Percentiles rank a stretch among this genome's conserved stretches.
Evolutionary conservation across 2,113 vertebrate species (phyloP).

Genomic region (Nematolebias whitei): DNA sequence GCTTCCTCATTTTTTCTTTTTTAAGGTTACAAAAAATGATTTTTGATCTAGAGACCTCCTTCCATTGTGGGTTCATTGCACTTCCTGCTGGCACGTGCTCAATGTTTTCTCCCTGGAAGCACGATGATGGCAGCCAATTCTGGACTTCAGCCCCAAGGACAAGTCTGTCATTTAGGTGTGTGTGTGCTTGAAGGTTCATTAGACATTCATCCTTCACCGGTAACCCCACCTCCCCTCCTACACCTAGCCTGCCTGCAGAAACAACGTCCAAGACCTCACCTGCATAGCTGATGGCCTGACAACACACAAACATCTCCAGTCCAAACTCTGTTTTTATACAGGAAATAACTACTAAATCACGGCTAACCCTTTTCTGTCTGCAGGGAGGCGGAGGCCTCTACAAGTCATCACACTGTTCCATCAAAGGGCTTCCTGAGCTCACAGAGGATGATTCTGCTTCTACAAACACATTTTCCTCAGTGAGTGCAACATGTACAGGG

Average conservation of each 20-base stretch:
- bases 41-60: not conserved
- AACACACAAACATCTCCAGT: constrained; percentile 41
- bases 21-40: not conserved
- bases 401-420: constrained; percentile 12
- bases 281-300: constrained; percentile 65
- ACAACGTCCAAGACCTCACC: constrained; percentile 55
- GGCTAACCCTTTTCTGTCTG: constrained; percentile 38
- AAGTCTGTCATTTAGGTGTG: constrained; percentile 36
- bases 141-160: constrained; percentile 24
- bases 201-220: constrained; percentile 64
- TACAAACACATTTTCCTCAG: not conserved
- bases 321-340: not conserved
- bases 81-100: constrained; percentile 43
- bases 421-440: constrained; percentile 66
- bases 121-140: constrained; percentile 26
- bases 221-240: not conserved
- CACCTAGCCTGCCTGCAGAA: constrained; percentile 26
- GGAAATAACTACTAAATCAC: constrained; percentile 24
- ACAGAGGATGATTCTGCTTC: constrained; percentile 44
- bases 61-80: not conserved
- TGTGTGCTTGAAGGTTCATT: constrained; percentile 50
- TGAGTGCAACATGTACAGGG: not conserved
- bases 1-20: no score
- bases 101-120: constrained; percentile 6
- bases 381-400: constrained; percentile 18